A percentile compares a stretch with the other conserved stretches of the same genome.
These are phyloP conservation scores for Anthopleura sola DNA, from an alignment of 64 coral and sea anemone genomes.

Conservation along the genomic window DNA sequence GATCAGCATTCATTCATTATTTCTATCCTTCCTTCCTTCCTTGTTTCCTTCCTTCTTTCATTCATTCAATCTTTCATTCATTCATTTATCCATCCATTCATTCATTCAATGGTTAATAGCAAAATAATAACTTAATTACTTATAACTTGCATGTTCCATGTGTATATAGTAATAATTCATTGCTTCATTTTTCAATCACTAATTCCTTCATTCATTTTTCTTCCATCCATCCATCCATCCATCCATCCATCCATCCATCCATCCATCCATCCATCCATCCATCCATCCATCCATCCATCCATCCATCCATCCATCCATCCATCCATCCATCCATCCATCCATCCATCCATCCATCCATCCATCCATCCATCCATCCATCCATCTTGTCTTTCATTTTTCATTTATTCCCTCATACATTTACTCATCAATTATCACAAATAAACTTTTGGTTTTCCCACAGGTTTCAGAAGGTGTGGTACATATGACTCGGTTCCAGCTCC, in stretches of 20 bases:
- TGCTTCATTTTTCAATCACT: neutral
- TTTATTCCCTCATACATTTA: neutral
- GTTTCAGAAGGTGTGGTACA: slow-evolving; percentile 6
- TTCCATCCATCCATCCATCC: too few relatives aligned
- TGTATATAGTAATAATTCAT: too few relatives aligned
- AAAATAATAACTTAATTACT: too few relatives aligned
- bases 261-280: neutral
- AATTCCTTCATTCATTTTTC: neutral
- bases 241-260: neutral
- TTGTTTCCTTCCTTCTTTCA: neutral
- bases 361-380: neutral
- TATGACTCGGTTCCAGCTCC: slow-evolving; percentile 14
- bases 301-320: too few relatives aligned
- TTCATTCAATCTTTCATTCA: neutral
- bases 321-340: too few relatives aligned
- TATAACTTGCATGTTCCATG: too few relatives aligned
- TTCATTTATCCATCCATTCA: neutral
- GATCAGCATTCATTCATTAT: neutral
- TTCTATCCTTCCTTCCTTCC: neutral
- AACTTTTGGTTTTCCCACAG: neutral
- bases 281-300: too few relatives aligned
- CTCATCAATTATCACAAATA: neutral
- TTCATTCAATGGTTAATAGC: neutral
- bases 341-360: neutral
- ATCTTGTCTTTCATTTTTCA: neutral